Conservation (phyloP, 2,888 invertebrate genomes). For the Mimachlamys varia region DNA sequence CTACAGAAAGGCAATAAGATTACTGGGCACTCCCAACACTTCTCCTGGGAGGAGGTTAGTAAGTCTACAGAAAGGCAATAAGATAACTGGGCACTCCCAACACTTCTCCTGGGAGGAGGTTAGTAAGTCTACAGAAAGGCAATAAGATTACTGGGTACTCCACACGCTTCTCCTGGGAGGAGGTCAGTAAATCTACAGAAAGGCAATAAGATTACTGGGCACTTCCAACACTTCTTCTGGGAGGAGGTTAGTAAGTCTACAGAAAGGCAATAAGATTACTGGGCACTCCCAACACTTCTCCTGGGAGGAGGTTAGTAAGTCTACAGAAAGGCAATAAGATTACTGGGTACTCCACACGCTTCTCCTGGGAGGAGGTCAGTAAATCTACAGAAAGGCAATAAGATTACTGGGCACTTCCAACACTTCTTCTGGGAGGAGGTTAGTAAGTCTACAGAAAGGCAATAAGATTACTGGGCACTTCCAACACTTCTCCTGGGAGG, state of each 20-base stretch:
- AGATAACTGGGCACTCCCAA: conserved; percentile 84
- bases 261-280: conserved; percentile 58
- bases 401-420: conserved; percentile 84
- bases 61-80: no score
- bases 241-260: conserved; percentile 86
- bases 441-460: conserved; percentile 53
- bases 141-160: conserved; percentile 80
- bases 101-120: conserved; percentile 91
- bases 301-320: conserved; percentile 88
- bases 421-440: conserved; percentile 91
- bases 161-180: conserved; percentile 91
- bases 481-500: conserved; percentile 91
- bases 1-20: no score
- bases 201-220: conserved; percentile 77
- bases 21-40: conserved; percentile 86
- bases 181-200: conserved; percentile 82
- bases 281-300: conserved; percentile 86
- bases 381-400: no score
- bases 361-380: conserved; percentile 90
- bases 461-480: conserved; percentile 80
- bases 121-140: conserved; percentile 53
- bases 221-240: conserved; percentile 88
- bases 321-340: no score
- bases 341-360: conserved; percentile 86
- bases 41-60: conserved; percentile 90